phyloP scores from a whole-genome alignment of 92 coral and sea anemone genomes.

The Actinostola sp. region DNA sequence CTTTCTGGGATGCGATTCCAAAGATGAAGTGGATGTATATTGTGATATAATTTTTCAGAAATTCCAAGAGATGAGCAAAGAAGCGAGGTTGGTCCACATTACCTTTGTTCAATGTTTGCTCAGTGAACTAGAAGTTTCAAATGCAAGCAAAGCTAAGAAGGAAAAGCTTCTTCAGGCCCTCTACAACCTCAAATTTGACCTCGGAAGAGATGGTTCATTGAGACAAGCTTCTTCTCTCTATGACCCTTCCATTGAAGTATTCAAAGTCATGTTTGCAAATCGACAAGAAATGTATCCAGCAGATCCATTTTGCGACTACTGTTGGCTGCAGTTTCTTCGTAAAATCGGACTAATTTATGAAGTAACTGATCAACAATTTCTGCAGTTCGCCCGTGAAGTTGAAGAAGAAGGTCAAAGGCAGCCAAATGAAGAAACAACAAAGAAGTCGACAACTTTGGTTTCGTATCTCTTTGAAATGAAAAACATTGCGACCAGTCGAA shows the following conservation, averaged over 20 bases:
- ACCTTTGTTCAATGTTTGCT: not conserved
- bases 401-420: conserved; percentile 29
- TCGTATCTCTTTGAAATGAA: conserved; percentile 30
- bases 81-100: conserved; percentile 46
- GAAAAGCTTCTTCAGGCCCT: conserved; percentile 12
- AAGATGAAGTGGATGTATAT: conserved; percentile 54
- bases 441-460: conserved; percentile 49
- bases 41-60: conserved; percentile 48
- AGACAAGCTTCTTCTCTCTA: conserved; percentile 47
- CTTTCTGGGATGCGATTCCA: conserved; percentile 40
- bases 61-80: conserved; percentile 21
- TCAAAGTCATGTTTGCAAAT: conserved; percentile 41
- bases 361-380: conserved; percentile 38
- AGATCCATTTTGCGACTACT: conserved; percentile 29
- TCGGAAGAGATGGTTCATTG: conserved; percentile 15
- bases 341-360: conserved; percentile 49
- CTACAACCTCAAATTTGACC: conserved; percentile 1
- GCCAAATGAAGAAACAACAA: conserved; percentile 26
- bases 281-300: conserved; percentile 52
- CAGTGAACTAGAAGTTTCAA: not conserved
- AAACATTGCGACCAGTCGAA: not conserved
- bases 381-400: conserved; percentile 56
- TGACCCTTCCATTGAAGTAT: conserved; percentile 60
- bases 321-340: conserved; percentile 58
- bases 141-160: not conserved